Base-by-base conservation (phyloP, 2,888 invertebrate genomes). In the Bellardia bayeri region DNA sequence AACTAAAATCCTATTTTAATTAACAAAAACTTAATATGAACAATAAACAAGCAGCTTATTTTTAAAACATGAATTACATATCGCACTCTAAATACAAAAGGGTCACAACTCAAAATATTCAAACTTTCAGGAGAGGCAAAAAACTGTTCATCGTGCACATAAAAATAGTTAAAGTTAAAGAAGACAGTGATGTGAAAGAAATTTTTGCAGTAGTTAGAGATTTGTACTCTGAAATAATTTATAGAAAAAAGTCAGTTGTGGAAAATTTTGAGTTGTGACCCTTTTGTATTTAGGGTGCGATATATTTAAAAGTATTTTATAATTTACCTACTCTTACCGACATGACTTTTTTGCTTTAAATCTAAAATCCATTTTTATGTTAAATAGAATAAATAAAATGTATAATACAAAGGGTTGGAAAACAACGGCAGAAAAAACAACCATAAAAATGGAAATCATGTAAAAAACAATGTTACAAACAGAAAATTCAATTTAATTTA, bases 401-500 rank as follows among this genome's bases (percentile, higher is more conserved):
- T 30, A 49, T 45, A 23, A 23, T 8, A 8, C 16, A 11, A 6
- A 63, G 37, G 3, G 9, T 30, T 42, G 13, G 11, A 9, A 69
- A 37, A 54, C 4, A 33, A 23, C 45, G 8, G 51, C 23, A 8
- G 5, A 45, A 66, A 82, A 64, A 33, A 11, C 45, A 74, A 51
- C 66, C 16, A 54, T 54, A n/a, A 64, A 54, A 72, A 72, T 30
- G 16, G 42, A 64, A 74, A 74, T 42, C 56, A 45, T 54, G 51
- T 74, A 40, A 51, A 51, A 61, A 76, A 66, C 64, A 80, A 68
- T 75, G 79, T 76, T 76, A 66, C 64, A 83, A 80, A 69, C 83
- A 83, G 76, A 86, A 83, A 86, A 80, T 86, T 86, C 82, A 83
- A 83, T 83, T 83, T 86, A 83, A 86, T 83, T 86, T 83, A 86